Conservation (phyloP, 1,140 invertebrate genomes). For the Atopsyche davidsoni region DNA sequence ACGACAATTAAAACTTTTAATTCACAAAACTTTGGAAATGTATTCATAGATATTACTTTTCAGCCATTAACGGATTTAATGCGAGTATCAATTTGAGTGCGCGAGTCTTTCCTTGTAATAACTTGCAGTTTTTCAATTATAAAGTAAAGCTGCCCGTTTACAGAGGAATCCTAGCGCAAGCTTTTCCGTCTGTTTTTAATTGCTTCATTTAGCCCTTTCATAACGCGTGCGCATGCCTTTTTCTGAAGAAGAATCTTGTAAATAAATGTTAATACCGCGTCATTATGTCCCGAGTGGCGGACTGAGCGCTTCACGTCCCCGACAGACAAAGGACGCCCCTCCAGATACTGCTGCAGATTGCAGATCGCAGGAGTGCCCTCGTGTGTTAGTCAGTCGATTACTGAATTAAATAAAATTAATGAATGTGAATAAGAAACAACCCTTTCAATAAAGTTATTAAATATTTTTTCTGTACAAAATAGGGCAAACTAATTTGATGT, state of each 20-base stretch:
- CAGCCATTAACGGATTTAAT: too few species aligned
- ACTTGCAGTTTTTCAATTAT: not conserved
- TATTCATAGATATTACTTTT: too few species aligned
- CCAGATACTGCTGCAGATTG: too few species aligned
- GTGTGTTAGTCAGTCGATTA: too few species aligned
- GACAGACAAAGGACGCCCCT: slow-evolving; percentile 10
- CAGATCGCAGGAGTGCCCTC: too few species aligned
- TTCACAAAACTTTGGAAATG: too few species aligned
- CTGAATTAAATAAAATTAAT: too few species aligned
- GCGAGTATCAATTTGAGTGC: not conserved
- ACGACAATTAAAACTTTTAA: too few species aligned
- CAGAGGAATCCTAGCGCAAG: not conserved
- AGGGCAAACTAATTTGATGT: too few species aligned
- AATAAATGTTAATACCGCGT: slow-evolving; percentile 19
- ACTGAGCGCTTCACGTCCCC: slow-evolving; percentile 10
- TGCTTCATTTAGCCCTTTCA: slow-evolving; percentile 7
- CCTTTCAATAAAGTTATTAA: too few species aligned
- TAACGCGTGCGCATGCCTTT: not conserved
- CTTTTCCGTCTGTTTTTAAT: slow-evolving; percentile 9
- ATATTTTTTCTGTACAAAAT: too few species aligned
- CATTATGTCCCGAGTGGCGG: slow-evolving; percentile 7
- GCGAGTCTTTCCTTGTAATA: not conserved
- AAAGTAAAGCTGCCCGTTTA: not conserved
- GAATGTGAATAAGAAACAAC: too few species aligned
- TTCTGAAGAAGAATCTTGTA: slow-evolving; percentile 12